These are phyloP conservation scores for Oreochromis grahami DNA, from an alignment of 2,797 vertebrate species.

Conservation along the genomic window DNA sequence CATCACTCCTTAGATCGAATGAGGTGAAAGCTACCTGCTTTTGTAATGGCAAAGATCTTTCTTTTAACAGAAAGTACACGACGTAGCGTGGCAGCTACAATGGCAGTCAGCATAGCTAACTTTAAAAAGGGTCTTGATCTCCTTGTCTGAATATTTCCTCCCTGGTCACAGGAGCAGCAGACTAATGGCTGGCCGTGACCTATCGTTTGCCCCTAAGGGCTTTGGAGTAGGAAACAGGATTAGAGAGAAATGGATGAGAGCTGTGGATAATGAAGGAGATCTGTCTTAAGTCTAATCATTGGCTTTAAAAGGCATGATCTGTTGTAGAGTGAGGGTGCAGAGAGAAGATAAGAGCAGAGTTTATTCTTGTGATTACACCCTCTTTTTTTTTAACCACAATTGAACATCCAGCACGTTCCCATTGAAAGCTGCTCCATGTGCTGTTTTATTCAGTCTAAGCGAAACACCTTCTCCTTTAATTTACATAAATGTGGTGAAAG, in stretches of 20 bases:
- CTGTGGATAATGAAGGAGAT: constrained; percentile 67
- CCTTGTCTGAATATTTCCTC: constrained; percentile 16
- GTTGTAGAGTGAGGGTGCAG: constrained; percentile 10
- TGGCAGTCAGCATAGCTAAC: constrained; percentile 11
- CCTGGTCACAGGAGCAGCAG: constrained; percentile 24
- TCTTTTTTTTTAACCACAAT: constrained; percentile 1
- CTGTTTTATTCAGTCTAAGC: not conserved
- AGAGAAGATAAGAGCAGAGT: constrained; percentile 32
- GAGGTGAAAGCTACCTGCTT: not conserved
- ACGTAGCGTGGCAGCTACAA: not conserved
- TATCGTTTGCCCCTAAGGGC: constrained; percentile 38
- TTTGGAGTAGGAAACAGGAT: constrained; percentile 59
- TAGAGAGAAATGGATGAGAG: constrained; percentile 66
- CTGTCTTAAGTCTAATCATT: constrained; percentile 65
- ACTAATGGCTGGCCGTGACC: constrained; percentile 53
- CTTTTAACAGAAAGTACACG: not conserved
- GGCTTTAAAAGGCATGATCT: constrained; percentile 59
- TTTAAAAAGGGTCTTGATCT: constrained; percentile 35
- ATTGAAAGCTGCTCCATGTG: not conserved
- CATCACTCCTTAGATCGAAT: not conserved
- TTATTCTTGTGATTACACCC: constrained; percentile 35
- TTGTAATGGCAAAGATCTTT: not conserved
- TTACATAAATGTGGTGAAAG: constrained; percentile 8
- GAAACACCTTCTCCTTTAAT: not conserved
- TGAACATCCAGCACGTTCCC: not conserved